phyloP scores from a whole-genome alignment of 2,888 invertebrate species.

The Eristalis intricaria region DNA sequence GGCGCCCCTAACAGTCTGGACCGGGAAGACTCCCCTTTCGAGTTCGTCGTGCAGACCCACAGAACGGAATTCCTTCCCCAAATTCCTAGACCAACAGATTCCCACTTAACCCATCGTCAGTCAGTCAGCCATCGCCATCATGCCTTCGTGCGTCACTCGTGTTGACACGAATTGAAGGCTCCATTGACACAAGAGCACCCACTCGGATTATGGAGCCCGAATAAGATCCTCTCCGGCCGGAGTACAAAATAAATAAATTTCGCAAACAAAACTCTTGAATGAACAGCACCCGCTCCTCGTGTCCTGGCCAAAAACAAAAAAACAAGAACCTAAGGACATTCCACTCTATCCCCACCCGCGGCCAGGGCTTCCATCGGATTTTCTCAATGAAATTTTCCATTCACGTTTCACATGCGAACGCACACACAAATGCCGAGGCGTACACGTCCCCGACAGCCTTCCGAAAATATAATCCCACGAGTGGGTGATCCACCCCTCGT shows the following conservation, averaged over 20 bases:
- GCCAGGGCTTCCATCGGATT: slow-evolving; percentile 3
- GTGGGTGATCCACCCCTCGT: background rate
- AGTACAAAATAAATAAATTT: background rate
- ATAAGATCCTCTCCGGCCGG: background rate
- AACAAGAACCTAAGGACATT: slow-evolving; percentile 5
- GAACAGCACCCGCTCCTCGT: slow-evolving; percentile 3
- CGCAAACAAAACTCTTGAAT: slow-evolving; percentile 5
- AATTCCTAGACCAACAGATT: background rate
- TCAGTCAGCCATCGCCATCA: background rate
- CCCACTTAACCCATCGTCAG: background rate
- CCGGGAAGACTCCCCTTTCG: no score
- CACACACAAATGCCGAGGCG: slow-evolving; percentile 19
- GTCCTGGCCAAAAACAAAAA: background rate
- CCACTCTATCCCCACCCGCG: slow-evolving; percentile 4
- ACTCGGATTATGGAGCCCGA: background rate
- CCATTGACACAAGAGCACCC: background rate
- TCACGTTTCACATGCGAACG: slow-evolving; percentile 35
- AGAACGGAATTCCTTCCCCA: background rate
- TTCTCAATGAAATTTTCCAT: slow-evolving; percentile 55
- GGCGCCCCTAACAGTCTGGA: no score
- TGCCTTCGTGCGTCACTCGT: background rate
- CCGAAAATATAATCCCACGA: slow-evolving; percentile 23
- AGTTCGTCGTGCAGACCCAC: no score
- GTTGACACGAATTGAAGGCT: background rate
- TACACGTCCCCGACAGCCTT: background rate